A percentile compares a stretch with the other conserved stretches of the same genome.
Evolutionary conservation across 1,140 invertebrate species (phyloP).

Genomic region (Cyphomyrmex costatus): DNA sequence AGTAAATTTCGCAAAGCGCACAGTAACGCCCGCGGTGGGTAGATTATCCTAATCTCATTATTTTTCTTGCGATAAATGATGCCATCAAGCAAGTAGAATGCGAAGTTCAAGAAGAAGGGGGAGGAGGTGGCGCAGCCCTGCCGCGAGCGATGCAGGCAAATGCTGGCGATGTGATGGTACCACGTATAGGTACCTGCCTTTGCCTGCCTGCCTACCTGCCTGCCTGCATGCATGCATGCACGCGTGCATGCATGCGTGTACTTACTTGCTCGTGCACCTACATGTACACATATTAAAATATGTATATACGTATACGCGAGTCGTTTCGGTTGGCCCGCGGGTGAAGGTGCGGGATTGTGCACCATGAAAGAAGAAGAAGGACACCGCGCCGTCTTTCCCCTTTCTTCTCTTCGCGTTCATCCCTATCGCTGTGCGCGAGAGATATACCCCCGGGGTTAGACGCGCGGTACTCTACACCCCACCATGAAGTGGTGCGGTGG

Average conservation of each 20-base stretch:
- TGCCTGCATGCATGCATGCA: not conserved
- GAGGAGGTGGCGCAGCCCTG: slow-evolving; percentile 68
- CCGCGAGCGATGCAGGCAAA: slow-evolving; percentile 83
- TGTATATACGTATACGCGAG: slow-evolving; percentile 59
- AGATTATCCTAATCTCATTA: slow-evolving; percentile 65
- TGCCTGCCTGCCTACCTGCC: not conserved
- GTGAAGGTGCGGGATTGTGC: slow-evolving; percentile 78
- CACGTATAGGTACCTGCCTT: slow-evolving; percentile 42
- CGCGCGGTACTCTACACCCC: slow-evolving; percentile 72
- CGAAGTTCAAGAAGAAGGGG: slow-evolving; percentile 50
- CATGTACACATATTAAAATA: slow-evolving; percentile 16
- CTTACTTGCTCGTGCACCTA: slow-evolving; percentile 20
- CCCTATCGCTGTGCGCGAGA: slow-evolving; percentile 63
- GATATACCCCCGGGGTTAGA: slow-evolving; percentile 64
- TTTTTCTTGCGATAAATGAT: slow-evolving; percentile 65
- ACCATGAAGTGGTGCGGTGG: slow-evolving; percentile 63
- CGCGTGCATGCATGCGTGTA: not conserved
- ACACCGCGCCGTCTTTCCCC: slow-evolving; percentile 21
- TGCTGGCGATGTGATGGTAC: slow-evolving; percentile 69
- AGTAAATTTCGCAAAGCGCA: slow-evolving; percentile 72
- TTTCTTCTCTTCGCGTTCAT: slow-evolving; percentile 32
- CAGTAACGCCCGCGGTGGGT: slow-evolving; percentile 41
- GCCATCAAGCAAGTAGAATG: slow-evolving; percentile 60
- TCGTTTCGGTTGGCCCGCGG: slow-evolving; percentile 80
- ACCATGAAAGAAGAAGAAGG: slow-evolving; percentile 72